Conservation (phyloP, 23 tunicate genomes). For the Ciona savignyi region DNA sequence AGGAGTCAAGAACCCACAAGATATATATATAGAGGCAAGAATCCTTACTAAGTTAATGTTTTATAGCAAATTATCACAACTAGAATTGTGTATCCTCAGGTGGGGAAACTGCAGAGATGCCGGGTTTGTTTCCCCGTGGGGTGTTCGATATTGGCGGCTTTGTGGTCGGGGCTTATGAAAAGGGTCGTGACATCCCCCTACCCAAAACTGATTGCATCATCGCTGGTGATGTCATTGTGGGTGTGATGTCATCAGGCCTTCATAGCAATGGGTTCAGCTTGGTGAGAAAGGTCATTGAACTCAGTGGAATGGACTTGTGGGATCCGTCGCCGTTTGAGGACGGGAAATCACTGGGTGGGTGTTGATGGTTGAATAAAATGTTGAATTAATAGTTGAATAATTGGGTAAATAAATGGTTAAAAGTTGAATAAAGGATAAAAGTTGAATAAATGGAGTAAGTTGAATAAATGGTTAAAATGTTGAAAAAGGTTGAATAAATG, state of each 20-base stretch:
- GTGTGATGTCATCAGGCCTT: slow-evolving; percentile 57
- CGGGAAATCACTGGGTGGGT: slow-evolving; percentile 11
- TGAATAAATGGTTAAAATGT: too few relatives aligned
- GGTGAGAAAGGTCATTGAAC: slow-evolving; percentile 49
- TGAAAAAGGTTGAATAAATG: too few relatives aligned
- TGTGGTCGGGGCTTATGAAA: slow-evolving; percentile 77
- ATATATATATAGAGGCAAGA: too few relatives aligned
- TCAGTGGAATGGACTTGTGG: slow-evolving; percentile 19
- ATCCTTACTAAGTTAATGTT: too few relatives aligned
- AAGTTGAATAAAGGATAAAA: too few relatives aligned
- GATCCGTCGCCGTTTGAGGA: slow-evolving; percentile 35
- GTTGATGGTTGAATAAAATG: too few relatives aligned
- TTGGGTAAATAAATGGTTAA: too few relatives aligned
- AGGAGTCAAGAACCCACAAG: too few relatives aligned
- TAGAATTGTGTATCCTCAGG: too few relatives aligned
- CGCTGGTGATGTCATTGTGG: slow-evolving; percentile 52
- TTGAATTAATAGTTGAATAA: too few relatives aligned
- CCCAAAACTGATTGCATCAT: slow-evolving; percentile 33
- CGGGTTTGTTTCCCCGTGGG: slow-evolving; percentile 39
- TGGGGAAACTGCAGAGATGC: slow-evolving; percentile 95
- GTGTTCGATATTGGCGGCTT: slow-evolving; percentile 68
- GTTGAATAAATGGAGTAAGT: too few relatives aligned
- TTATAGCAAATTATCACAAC: too few relatives aligned
- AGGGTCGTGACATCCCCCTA: slow-evolving; percentile 22
- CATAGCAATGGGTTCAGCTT: slow-evolving; percentile 89